These are phyloP conservation scores for Dolichotis patagonum DNA, from an alignment of 2,113 vertebrate species.

Conservation along the genomic window DNA sequence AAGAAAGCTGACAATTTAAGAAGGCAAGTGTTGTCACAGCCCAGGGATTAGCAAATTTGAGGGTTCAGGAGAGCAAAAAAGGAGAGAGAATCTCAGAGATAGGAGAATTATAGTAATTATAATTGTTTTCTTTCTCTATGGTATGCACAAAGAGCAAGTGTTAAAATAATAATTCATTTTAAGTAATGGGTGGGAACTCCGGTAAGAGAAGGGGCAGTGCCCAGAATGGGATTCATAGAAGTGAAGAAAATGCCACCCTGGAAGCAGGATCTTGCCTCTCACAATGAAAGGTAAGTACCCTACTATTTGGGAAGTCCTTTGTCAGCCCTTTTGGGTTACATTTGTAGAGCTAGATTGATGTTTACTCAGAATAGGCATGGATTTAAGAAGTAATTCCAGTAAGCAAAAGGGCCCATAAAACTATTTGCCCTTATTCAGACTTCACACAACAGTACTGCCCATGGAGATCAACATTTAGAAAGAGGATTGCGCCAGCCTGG, in stretches of 20 bases:
- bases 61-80: conserved; percentile 63
- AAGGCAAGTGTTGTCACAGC: conserved; percentile 54
- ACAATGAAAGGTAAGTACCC: conserved; percentile 26
- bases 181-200: conserved; percentile 71
- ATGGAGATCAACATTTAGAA: conserved; percentile 7
- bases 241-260: conserved; percentile 14
- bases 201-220: not conserved
- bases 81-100: conserved; percentile 52
- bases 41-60: conserved; percentile 73
- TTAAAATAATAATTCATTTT: conserved; percentile 71
- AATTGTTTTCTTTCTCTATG: conserved; percentile 56
- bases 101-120: conserved; percentile 78
- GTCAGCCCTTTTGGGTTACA: conserved; percentile 52
- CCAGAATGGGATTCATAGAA: not conserved
- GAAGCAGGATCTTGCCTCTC: not conserved
- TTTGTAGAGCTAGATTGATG: conserved; percentile 62
- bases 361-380: conserved; percentile 36
- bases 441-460: conserved; percentile 36
- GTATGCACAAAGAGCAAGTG: conserved; percentile 63
- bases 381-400: conserved; percentile 40
- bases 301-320: conserved; percentile 47
- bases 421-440: conserved; percentile 50
- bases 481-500: not conserved
- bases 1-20: conserved; percentile 12
- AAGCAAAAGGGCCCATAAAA: conserved; percentile 19